Evolutionary conservation across 2,797 vertebrate genomes (phyloP), one percentile per base, ranked within the genome.

Genomic region (Notoglanidium macrostoma): DNA sequence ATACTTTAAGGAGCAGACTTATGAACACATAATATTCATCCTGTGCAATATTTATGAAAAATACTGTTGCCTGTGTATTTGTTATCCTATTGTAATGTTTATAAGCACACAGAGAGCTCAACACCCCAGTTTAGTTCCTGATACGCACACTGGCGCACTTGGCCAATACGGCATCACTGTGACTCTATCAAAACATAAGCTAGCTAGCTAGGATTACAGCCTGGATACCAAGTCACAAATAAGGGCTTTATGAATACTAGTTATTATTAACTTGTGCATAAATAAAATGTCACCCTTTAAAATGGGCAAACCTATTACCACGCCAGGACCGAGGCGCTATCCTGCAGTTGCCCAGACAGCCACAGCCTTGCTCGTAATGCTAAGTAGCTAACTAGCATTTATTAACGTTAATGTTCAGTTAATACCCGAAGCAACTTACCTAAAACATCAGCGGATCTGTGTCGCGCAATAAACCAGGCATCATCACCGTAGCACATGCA

Each of bases 401-500:
- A 17, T 51, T 15, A 19, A 19, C n/a, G 14, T 11, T 5, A 35
- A 2, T 12, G 23, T 57, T 51, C 29, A 29, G 46, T 74, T 46
- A 76, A 73, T 73, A n/a, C 29, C 17, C 8, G 54, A 29, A 59
- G 54, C 4, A 78, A 89, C 97, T 96, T 70, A 97, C 96, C 97
- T 1, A 97, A 92, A 21, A 97, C 97, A 88, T 97, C 97, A 0
- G 97, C 97, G 0, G 95, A 93, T 70, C 95, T 95, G 93, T 97
- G 96, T 67, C 96, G 92, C 76, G 96, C 96, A 91, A 97, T 96
- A 87, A 97, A 97, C 90, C 97, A 97, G 86, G 97, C 97, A 91
- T 97, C 97, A 85, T 97, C 97, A 21, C 97, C 97, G 84, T 97
- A 97, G 92, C 96, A 97, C 95, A 96, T 96, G 87, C 97, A 97